Evolutionary conservation across 2,113 vertebrate genomes (phyloP).

Genomic region (Pardalotus punctatus): DNA sequence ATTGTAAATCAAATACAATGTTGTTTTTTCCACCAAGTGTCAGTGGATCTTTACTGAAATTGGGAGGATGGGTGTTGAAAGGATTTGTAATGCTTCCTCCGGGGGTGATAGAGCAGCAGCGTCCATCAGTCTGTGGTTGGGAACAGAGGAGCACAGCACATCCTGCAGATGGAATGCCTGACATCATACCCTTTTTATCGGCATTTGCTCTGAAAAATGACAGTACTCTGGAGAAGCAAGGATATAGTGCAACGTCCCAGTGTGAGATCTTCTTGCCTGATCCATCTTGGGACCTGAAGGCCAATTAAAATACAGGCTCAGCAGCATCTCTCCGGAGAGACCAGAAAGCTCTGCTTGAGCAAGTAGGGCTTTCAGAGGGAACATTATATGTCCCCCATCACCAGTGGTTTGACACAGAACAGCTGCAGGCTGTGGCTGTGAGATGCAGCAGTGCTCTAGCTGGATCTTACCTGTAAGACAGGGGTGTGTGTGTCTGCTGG

Average conservation of each 20-base stretch:
- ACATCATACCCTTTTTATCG: background rate
- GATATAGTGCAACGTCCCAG: background rate
- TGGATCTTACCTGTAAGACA: background rate
- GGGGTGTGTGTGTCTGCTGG: fast-evolving
- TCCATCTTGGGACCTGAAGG: background rate
- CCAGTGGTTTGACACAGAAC: background rate
- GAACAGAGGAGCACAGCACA: background rate
- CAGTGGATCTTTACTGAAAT: conserved; percentile 20
- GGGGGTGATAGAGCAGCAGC: background rate
- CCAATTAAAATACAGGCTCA: background rate
- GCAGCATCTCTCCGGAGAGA: background rate
- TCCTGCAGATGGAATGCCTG: conserved; percentile 1
- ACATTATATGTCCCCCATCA: background rate
- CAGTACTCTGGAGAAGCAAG: background rate
- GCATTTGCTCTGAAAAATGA: conserved; percentile 35
- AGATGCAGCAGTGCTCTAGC: background rate
- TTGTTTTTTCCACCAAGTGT: conserved; percentile 72
- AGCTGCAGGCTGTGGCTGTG: background rate
- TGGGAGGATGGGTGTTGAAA: background rate
- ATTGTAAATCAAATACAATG: conserved; percentile 79
- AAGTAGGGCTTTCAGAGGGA: background rate
- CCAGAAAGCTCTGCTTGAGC: background rate
- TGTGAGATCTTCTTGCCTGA: background rate
- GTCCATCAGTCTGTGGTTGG: background rate
- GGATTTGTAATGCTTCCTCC: background rate